A percentile compares a stretch with the other conserved stretches of the same genome.
These are phyloP conservation scores for Strix occidentalis DNA, from an alignment of 2,797 vertebrate genomes.

Conservation along the genomic window DNA sequence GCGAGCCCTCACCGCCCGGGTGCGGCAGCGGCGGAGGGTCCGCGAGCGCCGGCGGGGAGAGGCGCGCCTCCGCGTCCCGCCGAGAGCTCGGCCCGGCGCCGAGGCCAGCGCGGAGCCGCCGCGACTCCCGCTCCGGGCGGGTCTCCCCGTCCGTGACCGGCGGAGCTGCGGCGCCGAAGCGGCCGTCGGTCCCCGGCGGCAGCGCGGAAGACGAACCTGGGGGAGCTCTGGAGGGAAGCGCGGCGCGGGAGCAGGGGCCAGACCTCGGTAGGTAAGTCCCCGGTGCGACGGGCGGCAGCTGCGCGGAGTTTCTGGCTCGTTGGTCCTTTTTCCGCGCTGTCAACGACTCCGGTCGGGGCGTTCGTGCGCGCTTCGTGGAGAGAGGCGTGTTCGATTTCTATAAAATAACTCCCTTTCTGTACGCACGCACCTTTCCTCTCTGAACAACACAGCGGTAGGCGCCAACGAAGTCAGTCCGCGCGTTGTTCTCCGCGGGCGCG, in stretches of 20 bases:
- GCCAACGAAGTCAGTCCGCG: neutral
- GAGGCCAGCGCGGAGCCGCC: neutral
- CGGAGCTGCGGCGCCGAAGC: neutral
- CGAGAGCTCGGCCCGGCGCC: neutral
- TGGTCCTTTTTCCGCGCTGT: neutral
- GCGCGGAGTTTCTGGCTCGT: neutral
- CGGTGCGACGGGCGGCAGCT: neutral
- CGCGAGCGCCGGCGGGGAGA: neutral
- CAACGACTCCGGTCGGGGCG: neutral
- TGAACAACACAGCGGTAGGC: neutral
- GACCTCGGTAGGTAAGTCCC: neutral
- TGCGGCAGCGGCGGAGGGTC: too few species aligned
- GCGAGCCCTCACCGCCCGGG: neutral
- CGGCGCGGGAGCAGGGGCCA: neutral
- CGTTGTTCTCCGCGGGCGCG: neutral
- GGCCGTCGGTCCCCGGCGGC: neutral
- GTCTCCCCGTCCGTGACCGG: neutral
- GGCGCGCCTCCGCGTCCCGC: neutral
- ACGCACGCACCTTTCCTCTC: neutral
- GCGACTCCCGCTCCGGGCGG: neutral
- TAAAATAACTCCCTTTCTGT: neutral
- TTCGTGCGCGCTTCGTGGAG: neutral
- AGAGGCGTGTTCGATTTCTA: neutral
- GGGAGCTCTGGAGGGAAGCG: neutral
- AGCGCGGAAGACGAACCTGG: neutral